phyloP scores from a whole-genome alignment of 2,113 vertebrate species.

The Zingel zingel region DNA sequence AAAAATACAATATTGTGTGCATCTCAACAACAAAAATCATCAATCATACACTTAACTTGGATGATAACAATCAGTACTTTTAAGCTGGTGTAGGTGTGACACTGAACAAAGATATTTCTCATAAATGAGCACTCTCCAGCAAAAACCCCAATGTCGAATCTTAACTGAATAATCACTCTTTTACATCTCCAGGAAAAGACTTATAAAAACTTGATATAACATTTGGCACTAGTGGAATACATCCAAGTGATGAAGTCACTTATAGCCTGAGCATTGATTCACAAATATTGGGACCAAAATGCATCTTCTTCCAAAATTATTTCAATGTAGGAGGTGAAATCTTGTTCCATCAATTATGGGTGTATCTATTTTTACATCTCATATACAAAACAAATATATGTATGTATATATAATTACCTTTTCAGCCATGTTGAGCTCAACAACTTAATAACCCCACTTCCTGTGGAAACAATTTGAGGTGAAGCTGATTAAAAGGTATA shows the following conservation, averaged over 20 bases:
- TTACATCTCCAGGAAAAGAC: slow-evolving; percentile 47
- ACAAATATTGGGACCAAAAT: slow-evolving; percentile 35
- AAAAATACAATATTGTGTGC: slow-evolving; percentile 61
- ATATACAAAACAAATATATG: slow-evolving; percentile 30
- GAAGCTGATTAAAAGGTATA: slow-evolving; percentile 45
- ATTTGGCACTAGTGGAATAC: slow-evolving; percentile 75
- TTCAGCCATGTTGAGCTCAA: slow-evolving; percentile 12
- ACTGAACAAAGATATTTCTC: slow-evolving; percentile 10
- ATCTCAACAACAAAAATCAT: slow-evolving; percentile 19
- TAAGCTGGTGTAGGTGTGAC: slow-evolving; percentile 70
- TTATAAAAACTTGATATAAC: slow-evolving; percentile 25
- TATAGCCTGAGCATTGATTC: slow-evolving; percentile 62
- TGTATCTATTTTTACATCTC: slow-evolving; percentile 11
- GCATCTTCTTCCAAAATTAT: slow-evolving; percentile 31
- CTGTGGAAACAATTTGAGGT: slow-evolving; percentile 39
- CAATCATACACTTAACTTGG: slow-evolving; percentile 15
- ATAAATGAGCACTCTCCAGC: slow-evolving; percentile 44
- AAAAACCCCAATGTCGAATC: slow-evolving; percentile 28
- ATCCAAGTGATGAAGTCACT: slow-evolving; percentile 41
- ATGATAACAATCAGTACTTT: slow-evolving; percentile 43
- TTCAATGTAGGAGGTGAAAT: slow-evolving; percentile 25
- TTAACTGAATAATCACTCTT: slow-evolving; percentile 20
- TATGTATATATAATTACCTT: not conserved
- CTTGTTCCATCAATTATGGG: not conserved
- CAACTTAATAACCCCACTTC: not conserved